Conservation (phyloP, 2,797 vertebrate genomes). For the Bradypodion pumilum region DNA sequence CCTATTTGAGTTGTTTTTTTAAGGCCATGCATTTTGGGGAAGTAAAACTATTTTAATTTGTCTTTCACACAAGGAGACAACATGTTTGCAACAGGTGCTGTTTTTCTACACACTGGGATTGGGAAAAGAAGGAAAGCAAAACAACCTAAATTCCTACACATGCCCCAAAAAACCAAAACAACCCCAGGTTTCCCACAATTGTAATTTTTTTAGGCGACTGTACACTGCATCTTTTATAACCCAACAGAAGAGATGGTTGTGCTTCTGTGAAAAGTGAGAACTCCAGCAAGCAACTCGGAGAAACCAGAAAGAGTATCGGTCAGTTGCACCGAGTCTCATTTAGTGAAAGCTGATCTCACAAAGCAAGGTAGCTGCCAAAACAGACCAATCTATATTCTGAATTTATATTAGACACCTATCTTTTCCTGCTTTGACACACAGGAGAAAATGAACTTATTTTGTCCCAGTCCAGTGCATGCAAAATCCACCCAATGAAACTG, state of each 20-base stretch:
- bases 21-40: constrained; percentile 37
- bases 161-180: too few relatives aligned
- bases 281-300: background rate
- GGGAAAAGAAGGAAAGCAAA: background rate
- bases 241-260: constrained; percentile 38
- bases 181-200: too few relatives aligned
- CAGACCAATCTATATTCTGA: background rate
- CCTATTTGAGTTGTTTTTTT: background rate
- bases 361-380: background rate
- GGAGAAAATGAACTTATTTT: too few relatives aligned
- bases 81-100: constrained; percentile 11
- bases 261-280: constrained; percentile 7
- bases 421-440: background rate
- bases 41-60: constrained; percentile 23
- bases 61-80: constrained; percentile 16
- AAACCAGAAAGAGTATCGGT: background rate
- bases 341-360: constrained; percentile 31
- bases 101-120: constrained; percentile 25
- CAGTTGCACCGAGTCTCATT: constrained; percentile 40
- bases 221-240: constrained; percentile 39
- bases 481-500: too few relatives aligned
- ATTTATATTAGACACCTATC: background rate
- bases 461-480: background rate
- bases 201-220: constrained; percentile 33
- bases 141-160: background rate